A percentile compares a stretch with the other conserved stretches of the same genome.
These are phyloP conservation scores for Idaea straminata DNA, from an alignment of 2,888 invertebrate genomes.

Conservation along the genomic window DNA sequence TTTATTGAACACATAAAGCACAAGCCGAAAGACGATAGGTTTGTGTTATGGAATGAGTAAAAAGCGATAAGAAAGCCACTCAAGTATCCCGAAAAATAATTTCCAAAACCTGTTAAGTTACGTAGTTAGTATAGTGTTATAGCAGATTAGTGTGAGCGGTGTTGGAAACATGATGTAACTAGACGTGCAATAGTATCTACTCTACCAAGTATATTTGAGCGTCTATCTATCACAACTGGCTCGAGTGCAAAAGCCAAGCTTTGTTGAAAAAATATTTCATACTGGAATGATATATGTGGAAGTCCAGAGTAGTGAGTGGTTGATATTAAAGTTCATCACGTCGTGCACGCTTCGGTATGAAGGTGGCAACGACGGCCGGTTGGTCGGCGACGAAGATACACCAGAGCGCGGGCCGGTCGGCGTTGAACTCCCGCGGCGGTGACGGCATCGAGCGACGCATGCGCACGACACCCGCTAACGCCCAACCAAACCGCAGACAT, in stretches of 20 bases:
- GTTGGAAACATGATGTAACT: no score
- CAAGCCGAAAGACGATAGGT: no score
- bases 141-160: no score
- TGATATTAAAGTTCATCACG: constrained; percentile 51
- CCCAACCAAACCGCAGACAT: constrained; percentile 25
- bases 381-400: constrained; percentile 39
- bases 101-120: no score
- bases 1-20: no score
- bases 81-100: no score
- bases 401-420: constrained; percentile 61
- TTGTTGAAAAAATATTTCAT: background rate
- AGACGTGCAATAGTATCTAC: background rate
- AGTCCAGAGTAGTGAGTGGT: background rate
- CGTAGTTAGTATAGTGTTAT: no score
- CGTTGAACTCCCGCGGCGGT: constrained; percentile 40
- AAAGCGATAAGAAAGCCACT: no score
- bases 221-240: constrained; percentile 1
- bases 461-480: constrained; percentile 48
- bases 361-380: constrained; percentile 38
- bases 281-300: background rate
- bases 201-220: background rate
- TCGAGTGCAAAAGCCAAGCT: background rate
- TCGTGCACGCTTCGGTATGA: constrained; percentile 30
- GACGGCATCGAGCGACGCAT: constrained; percentile 42
- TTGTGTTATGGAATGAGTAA: no score